Evolutionary conservation across 2,113 vertebrate species (phyloP).

Genomic region (Smithornis capensis): DNA sequence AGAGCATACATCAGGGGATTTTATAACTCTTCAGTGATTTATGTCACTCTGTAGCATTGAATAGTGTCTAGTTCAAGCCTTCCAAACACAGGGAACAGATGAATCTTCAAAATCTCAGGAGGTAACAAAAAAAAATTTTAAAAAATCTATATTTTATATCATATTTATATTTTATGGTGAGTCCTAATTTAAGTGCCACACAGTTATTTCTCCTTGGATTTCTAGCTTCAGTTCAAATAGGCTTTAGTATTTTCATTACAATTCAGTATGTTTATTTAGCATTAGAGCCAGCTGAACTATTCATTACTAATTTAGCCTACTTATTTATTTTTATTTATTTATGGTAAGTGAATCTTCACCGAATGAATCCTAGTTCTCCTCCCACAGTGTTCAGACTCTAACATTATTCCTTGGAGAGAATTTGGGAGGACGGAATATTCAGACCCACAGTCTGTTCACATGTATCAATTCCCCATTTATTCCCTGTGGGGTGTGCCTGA

Average conservation of each 20-base stretch:
- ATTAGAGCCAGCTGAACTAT: conserved; percentile 26
- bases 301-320: conserved; percentile 55
- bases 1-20: conserved; percentile 32
- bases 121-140: neutral
- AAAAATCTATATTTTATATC: conserved; percentile 21
- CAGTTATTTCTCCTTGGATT: conserved; percentile 51
- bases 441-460: neutral
- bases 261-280: conserved; percentile 49
- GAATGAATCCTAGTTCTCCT: conserved; percentile 5
- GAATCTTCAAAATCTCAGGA: conserved; percentile 6
- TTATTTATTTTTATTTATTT: conserved; percentile 59
- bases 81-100: neutral
- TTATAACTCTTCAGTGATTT: neutral
- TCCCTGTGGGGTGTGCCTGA: neutral
- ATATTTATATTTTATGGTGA: conserved; percentile 53
- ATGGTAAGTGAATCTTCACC: conserved; percentile 8
- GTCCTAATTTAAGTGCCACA: conserved; percentile 32
- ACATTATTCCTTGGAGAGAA: neutral
- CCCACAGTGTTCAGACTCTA: neutral
- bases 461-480: neutral
- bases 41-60: neutral
- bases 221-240: conserved; percentile 30
- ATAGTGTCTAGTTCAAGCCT: neutral
- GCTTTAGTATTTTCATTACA: conserved; percentile 48
- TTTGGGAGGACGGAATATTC: neutral